Base-by-base conservation (phyloP, 2,888 invertebrate species). In the Rhopalosiphum nymphaeae region DNA sequence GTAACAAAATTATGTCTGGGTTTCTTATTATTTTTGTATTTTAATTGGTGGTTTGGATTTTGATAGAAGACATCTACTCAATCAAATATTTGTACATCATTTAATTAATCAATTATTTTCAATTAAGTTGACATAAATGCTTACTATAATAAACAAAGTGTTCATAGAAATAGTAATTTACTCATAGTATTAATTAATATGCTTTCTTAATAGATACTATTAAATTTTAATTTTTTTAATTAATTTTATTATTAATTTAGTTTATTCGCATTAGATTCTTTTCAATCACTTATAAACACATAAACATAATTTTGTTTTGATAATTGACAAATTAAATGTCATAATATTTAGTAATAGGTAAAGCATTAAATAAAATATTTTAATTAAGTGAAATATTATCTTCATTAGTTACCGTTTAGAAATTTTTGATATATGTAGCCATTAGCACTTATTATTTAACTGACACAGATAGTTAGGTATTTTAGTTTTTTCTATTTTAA, bases 401-500 rank as follows among this genome's bases (percentile, higher is more conserved):
- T 13, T 56, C 11, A n/a, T 49, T 91, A 85, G 85, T 46, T 86
- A 16, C 9, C 42, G 26, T 85, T 85, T 56, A n/a, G 85, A 86
- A 36, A 85, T 85, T 57, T 7, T 85, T 56, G 11, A 56, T 0
- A n/a, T 61, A 61, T 4, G 26, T 91, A 91, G 91, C 25, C 29
- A 44, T 56, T 85, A 91, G 29, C 91, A 91, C 21, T 91, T 91
- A 84, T 78, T 78, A 53, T 84, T 91, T 87, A 87, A 89, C 56
- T 85, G 57, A 78, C 88, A 93, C 42, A 84, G 25, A 89, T 53
- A 89, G 89, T 90, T 85, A 91, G 61, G 88, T 84, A 56, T 67
- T 87, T 87, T 53, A 57, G 91, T 53, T 92, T 84, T 90, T 89
- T 92, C 56, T 90, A 26, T 94, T 93, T 93, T 93, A 61, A 91